These are phyloP conservation scores for Drymonia ruficornis DNA, from an alignment of 2,888 invertebrate genomes.

Conservation along the genomic window DNA sequence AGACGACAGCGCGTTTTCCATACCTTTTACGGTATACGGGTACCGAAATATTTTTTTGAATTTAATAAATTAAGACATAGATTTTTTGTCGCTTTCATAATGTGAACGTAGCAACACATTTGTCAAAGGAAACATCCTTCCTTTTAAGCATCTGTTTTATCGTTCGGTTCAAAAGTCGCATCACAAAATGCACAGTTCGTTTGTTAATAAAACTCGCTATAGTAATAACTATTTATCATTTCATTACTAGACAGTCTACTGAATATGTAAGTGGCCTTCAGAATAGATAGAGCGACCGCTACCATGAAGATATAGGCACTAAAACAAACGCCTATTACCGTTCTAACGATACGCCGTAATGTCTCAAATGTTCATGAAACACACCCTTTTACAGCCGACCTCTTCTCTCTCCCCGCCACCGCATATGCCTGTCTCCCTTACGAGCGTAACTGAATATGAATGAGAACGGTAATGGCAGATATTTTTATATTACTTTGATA, in stretches of 20 bases:
- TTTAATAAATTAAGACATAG: too few relatives aligned
- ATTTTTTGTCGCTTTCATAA: too few relatives aligned
- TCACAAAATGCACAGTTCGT: too few relatives aligned
- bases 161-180: too few relatives aligned
- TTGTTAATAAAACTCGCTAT: background rate
- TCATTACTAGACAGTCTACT: background rate
- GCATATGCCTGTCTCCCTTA: constrained; percentile 21
- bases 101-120: too few relatives aligned
- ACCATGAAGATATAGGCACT: constrained; percentile 33
- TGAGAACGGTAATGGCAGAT: constrained; percentile 33
- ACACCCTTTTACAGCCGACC: constrained; percentile 32
- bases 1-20: too few relatives aligned
- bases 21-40: too few relatives aligned
- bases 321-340: constrained; percentile 41
- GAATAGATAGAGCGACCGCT: constrained; percentile 21
- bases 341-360: constrained; percentile 42
- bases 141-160: too few relatives aligned
- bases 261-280: background rate
- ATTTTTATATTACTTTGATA: constrained; percentile 27
- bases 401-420: constrained; percentile 16
- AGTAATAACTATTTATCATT: background rate
- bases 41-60: too few relatives aligned
- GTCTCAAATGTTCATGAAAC: constrained; percentile 34
- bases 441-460: constrained; percentile 36
- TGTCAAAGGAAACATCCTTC: too few relatives aligned